Evolutionary conservation across 2,888 invertebrate genomes (phyloP).

Genomic region (Trypoxylon attenuatum): DNA sequence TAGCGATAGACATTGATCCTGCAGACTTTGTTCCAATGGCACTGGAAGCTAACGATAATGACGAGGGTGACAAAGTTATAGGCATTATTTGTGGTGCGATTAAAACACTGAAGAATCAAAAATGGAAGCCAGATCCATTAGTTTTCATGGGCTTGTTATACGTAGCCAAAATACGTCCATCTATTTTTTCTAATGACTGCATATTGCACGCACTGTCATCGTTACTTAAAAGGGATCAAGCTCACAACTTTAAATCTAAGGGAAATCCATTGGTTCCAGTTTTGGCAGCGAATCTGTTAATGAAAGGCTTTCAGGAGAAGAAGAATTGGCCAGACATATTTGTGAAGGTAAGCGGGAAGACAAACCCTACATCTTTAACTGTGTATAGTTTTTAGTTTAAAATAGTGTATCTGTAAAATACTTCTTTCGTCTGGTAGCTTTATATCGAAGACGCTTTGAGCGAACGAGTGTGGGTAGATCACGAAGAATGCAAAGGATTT

Average conservation of each 20-base stretch:
- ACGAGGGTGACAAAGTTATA: slow-evolving; percentile 87
- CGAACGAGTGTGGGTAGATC: slow-evolving; percentile 95
- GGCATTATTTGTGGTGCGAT: slow-evolving; percentile 92
- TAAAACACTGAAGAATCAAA: slow-evolving; percentile 84
- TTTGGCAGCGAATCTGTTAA: slow-evolving; percentile 88
- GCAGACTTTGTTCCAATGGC: slow-evolving; percentile 86
- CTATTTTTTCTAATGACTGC: slow-evolving; percentile 84
- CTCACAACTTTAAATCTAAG: slow-evolving; percentile 84
- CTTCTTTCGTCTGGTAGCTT: slow-evolving; percentile 76
- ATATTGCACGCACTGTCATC: slow-evolving; percentile 88
- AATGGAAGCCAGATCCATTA: slow-evolving; percentile 87
- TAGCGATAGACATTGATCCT: slow-evolving; percentile 88
- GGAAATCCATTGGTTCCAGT: slow-evolving; percentile 88
- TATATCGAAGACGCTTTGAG: slow-evolving; percentile 96
- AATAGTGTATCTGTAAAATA: background rate
- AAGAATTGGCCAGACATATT: slow-evolving; percentile 94
- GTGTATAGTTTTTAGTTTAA: background rate
- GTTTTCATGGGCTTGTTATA: slow-evolving; percentile 87
- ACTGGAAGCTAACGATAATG: slow-evolving; percentile 84
- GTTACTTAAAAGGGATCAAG: slow-evolving; percentile 84
- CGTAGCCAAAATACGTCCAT: slow-evolving; percentile 86
- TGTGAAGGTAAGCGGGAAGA: slow-evolving; percentile 80
- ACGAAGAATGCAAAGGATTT: slow-evolving; percentile 91
- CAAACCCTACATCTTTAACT: background rate
- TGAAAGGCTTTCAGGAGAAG: slow-evolving; percentile 87